phyloP scores from a whole-genome alignment of 2,797 vertebrate genomes.

The Gorsachius magnificus region DNA sequence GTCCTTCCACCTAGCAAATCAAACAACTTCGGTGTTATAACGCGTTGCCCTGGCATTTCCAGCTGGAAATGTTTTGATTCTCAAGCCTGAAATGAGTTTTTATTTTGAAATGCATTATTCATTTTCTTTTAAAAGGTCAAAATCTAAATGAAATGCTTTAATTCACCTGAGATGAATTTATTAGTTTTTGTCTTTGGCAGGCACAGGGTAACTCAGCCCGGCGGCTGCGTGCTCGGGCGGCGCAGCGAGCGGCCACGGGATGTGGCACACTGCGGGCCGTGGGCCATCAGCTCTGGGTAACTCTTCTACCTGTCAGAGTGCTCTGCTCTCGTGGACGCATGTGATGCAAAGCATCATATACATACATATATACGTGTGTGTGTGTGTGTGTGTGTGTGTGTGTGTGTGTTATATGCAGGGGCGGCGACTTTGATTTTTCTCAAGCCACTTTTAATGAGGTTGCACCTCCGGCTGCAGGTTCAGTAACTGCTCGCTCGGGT shows the following conservation, averaged over 20 bases:
- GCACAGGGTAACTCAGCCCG: accelerated
- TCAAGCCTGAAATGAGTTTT: background rate
- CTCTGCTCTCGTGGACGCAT: background rate
- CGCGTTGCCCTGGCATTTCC: background rate
- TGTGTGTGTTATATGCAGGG: background rate
- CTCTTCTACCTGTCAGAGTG: background rate
- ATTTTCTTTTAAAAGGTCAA: conserved; percentile 31
- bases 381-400: background rate
- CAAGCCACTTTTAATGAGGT: background rate
- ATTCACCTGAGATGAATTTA: background rate
- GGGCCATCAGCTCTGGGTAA: background rate
- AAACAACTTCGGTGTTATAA: accelerated
- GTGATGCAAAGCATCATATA: background rate
- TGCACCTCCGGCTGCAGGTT: background rate
- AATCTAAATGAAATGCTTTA: background rate
- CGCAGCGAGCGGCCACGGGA: accelerated
- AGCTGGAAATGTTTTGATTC: background rate
- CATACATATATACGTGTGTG: background rate
- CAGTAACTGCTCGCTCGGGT: background rate
- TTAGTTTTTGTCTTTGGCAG: background rate
- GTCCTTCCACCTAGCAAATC: background rate
- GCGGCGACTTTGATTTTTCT: background rate
- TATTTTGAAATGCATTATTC: conserved; percentile 20
- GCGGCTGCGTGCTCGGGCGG: accelerated
- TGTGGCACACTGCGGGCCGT: accelerated